Evolutionary conservation across 2,888 invertebrate species (phyloP).

Genomic region (Augochlorella aurata): DNA sequence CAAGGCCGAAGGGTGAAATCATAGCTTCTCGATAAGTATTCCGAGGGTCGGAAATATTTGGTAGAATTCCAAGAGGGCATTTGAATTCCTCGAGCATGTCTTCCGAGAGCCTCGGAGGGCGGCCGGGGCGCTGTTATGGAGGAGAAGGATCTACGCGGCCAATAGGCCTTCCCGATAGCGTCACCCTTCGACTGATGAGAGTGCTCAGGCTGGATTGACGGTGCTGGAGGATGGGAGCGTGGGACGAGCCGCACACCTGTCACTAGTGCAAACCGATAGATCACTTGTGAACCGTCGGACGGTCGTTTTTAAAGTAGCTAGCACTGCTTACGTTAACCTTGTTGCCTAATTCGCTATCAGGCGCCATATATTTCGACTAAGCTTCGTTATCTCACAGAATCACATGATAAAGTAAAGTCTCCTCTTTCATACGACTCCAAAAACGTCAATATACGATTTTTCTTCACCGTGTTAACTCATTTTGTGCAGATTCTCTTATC

Average conservation of each 20-base stretch:
- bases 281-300: neutral
- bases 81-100: conserved; percentile 1
- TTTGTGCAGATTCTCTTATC: too few species aligned
- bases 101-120: neutral
- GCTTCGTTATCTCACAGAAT: too few species aligned
- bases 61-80: conserved; percentile 6
- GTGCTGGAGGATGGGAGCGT: neutral
- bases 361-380: neutral
- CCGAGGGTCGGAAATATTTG: neutral
- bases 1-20: neutral
- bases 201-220: conserved; percentile 4
- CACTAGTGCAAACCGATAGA: neutral
- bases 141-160: neutral
- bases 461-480: too few species aligned
- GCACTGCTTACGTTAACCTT: neutral
- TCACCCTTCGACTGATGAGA: conserved; percentile 6
- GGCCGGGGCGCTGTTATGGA: neutral
- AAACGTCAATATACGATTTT: too few species aligned
- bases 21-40: neutral
- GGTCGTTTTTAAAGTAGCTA: neutral
- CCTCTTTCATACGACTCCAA: too few species aligned
- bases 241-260: neutral
- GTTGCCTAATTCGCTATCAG: neutral
- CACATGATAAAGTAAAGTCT: too few species aligned
- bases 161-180: conserved; percentile 5